Conservation (phyloP, 2,113 vertebrate species). For the Aspiorhynchus laticeps region DNA sequence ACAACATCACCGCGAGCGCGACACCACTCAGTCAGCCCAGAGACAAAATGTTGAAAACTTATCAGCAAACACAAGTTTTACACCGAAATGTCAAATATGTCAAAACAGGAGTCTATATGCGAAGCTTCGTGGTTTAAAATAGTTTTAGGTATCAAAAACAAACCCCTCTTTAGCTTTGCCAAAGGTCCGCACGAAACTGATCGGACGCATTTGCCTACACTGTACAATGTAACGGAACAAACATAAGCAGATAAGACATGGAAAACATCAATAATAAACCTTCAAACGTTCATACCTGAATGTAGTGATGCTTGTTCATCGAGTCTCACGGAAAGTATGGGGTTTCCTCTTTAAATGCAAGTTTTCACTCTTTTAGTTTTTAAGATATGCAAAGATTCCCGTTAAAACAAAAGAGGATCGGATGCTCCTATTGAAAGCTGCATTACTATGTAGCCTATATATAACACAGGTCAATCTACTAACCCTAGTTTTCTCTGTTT, state of each 20-base stretch:
- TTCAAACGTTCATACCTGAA: constrained; percentile 41
- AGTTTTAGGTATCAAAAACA: not conserved
- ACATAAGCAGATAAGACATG: not conserved
- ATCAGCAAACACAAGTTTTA: not conserved
- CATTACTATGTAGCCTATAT: constrained; percentile 11
- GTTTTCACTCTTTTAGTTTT: constrained; percentile 30
- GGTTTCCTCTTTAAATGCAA: constrained; percentile 24
- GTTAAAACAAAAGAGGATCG: constrained; percentile 24
- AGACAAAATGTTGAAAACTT: constrained; percentile 11
- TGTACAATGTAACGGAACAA: constrained; percentile 28
- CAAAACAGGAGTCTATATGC: not conserved
- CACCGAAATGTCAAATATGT: not conserved
- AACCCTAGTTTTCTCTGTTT: not conserved
- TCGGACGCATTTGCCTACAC: not conserved
- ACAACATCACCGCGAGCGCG: not conserved
- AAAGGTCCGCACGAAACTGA: not conserved
- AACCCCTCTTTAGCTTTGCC: not conserved
- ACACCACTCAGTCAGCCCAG: not conserved
- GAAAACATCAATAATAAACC: not conserved
- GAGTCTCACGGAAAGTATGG: not conserved
- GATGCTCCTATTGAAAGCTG: constrained; percentile 11
- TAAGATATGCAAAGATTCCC: constrained; percentile 26
- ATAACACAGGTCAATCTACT: constrained; percentile 1
- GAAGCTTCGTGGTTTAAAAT: not conserved
- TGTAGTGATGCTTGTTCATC: not conserved